Base-by-base conservation (phyloP, 2,888 invertebrate species). In the Ichneumoninae sp. region DNA sequence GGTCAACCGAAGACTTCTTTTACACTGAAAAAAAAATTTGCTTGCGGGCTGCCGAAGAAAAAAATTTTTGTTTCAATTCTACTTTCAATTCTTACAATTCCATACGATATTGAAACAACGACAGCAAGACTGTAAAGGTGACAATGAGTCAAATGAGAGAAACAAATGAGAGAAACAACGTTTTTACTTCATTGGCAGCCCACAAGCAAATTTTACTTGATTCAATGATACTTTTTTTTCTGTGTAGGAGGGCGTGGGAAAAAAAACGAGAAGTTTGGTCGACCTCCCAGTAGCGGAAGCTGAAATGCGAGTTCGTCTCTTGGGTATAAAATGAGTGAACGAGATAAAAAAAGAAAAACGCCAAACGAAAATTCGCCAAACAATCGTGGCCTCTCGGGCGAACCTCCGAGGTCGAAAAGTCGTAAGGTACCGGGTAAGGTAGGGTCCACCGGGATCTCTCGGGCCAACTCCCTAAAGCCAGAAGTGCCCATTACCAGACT, bases 241-340 rank as follows among this genome's bases (percentile, higher is more conserved):
- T n/a, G n/a, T n/a, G n/a, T n/a, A n/a, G 19, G 16, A 26, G n/a
- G n/a, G 33, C 30, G 19, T 71, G 62, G 33, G 65, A 69, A 60
- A 19, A 71, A 57, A 66, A 13, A 54, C 54, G 30, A 70, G 30
- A 66, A 40, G 65, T 70, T 33, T 75, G 69, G 54, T 72, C 76
- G 88, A 88, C 87, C 87, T 87, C 88, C 88, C 86, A 86, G 87
- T 78, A 86, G 83, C 78, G 47, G 68, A 36, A 66, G 57, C 80
- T 62, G 81, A 84, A 82, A 85, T 75, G 83, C 84, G 81, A 69
- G 79, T 84, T 79, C 85, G 75, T 66, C 66, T 74, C 60, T 66
- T 7, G 33, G 62, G 26, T 82, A 88, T 90, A 89, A 89, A 90
- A 88, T 88, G 88, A 89, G 85, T 88, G 85, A 85, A 82, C 72